Conservation (phyloP, 1,140 invertebrate species). For the Pogonognathellus flavescens region DNA sequence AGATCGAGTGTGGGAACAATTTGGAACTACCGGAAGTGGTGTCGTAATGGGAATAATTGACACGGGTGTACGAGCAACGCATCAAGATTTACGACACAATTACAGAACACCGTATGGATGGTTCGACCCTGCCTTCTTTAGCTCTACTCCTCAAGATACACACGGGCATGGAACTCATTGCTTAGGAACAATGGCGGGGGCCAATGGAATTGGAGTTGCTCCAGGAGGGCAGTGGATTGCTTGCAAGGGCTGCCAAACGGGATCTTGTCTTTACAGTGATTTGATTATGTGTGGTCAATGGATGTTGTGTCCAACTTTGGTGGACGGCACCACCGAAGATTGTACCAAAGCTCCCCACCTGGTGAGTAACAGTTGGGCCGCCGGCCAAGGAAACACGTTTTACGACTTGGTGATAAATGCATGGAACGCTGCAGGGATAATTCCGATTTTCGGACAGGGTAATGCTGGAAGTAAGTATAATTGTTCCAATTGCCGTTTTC, state of each 20-base stretch:
- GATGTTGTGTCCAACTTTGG: not conserved
- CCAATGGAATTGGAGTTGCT: not conserved
- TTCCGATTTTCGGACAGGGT: not conserved
- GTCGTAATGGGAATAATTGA: not conserved
- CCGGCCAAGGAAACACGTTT: not conserved
- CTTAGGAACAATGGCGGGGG: not conserved
- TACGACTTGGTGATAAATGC: not conserved
- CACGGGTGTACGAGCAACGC: not conserved
- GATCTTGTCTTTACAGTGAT: not conserved
- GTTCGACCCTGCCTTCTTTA: not conserved
- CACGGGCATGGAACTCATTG: slow-evolving; percentile 11
- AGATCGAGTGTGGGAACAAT: not conserved
- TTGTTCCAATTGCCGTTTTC: too few relatives aligned
- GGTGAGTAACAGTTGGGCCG: slow-evolving; percentile 10
- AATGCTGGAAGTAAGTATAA: too few relatives aligned
- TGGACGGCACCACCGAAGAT: not conserved
- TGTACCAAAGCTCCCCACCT: slow-evolving; percentile 2
- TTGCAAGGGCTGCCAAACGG: not conserved
- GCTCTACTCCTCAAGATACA: not conserved
- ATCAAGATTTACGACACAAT: not conserved
- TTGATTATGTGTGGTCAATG: not conserved
- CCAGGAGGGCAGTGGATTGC: not conserved
- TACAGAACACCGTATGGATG: slow-evolving; percentile 10
- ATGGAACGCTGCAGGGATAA: not conserved
- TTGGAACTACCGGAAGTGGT: not conserved